A percentile compares a stretch with the other conserved stretches of the same genome.
phyloP scores from a whole-genome alignment of 2,888 invertebrate genomes.

The Acrobasis suavella region DNA sequence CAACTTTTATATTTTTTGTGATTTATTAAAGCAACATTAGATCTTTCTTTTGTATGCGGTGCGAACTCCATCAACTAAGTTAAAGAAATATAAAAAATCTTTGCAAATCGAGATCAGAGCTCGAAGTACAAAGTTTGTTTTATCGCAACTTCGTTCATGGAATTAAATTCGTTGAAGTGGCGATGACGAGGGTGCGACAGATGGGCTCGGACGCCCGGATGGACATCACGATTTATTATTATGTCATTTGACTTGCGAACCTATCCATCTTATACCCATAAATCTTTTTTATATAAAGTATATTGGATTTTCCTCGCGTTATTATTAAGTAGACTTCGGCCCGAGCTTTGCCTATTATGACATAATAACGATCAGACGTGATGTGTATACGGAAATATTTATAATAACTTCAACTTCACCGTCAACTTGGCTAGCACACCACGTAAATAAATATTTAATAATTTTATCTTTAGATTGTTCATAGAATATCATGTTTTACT shows the following conservation, averaged over 20 bases:
- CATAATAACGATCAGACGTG: not conserved
- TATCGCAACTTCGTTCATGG: not conserved
- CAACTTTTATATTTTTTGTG: not conserved
- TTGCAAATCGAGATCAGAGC: not conserved
- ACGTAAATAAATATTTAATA: too few species aligned
- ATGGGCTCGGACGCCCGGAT: not conserved
- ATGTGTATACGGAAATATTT: not conserved
- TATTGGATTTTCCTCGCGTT: slow-evolving; percentile 3
- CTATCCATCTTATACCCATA: slow-evolving; percentile 12
- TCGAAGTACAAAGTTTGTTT: not conserved
- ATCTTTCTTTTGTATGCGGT: not conserved
- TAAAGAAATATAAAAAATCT: not conserved
- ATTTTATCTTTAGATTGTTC: too few species aligned
- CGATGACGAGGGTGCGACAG: slow-evolving; percentile 14
- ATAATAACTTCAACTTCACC: too few species aligned
- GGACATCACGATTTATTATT: slow-evolving; percentile 13
- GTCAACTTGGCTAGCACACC: too few species aligned
- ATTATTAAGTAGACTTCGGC: not conserved
- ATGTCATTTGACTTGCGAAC: slow-evolving; percentile 11
- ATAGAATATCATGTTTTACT: too few species aligned
- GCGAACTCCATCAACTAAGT: not conserved
- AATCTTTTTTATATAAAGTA: slow-evolving; percentile 14
- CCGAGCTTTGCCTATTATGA: not conserved
- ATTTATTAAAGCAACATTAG: not conserved
- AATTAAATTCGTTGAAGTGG: slow-evolving; percentile 9